phyloP scores from a whole-genome alignment of 2,797 vertebrate genomes.

The Propithecus deckenii region DNA sequence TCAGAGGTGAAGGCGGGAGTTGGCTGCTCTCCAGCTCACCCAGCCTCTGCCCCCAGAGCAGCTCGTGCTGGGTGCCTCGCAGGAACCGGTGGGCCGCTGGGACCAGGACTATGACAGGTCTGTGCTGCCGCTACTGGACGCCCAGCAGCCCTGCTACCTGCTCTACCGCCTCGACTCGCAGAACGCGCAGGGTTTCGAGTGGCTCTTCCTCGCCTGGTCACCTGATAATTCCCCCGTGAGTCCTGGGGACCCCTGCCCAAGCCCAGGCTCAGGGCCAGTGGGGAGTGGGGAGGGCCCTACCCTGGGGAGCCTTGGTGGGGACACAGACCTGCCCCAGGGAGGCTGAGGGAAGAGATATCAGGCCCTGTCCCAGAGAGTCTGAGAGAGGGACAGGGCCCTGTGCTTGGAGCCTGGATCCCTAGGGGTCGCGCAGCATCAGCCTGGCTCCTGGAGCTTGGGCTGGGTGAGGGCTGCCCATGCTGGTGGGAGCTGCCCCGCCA shows the following conservation, averaged over 20 bases:
- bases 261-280: neutral
- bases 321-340: neutral
- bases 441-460: neutral
- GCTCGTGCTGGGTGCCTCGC: slow-evolving; percentile 93
- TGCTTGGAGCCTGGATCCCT: neutral
- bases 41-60: slow-evolving; percentile 89
- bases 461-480: slow-evolving; percentile 10
- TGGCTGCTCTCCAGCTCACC: slow-evolving; percentile 38
- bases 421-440: too few species aligned
- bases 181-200: slow-evolving; percentile 97
- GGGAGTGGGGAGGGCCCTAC: neutral
- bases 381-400: neutral
- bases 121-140: slow-evolving; percentile 93
- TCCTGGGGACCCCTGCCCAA: neutral
- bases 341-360: neutral
- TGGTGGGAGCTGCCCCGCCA: rapidly evolving
- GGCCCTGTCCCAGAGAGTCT: neutral
- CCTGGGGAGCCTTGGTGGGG: neutral
- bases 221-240: slow-evolving; percentile 97
- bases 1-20: neutral
- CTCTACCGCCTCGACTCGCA: slow-evolving; percentile 96
- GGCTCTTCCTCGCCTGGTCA: slow-evolving; percentile 99
- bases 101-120: slow-evolving; percentile 94
- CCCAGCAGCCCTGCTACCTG: slow-evolving; percentile 95
- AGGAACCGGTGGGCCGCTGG: slow-evolving; percentile 92